Conservation (phyloP, 1,140 invertebrate species). For the Drusus annulatus region DNA sequence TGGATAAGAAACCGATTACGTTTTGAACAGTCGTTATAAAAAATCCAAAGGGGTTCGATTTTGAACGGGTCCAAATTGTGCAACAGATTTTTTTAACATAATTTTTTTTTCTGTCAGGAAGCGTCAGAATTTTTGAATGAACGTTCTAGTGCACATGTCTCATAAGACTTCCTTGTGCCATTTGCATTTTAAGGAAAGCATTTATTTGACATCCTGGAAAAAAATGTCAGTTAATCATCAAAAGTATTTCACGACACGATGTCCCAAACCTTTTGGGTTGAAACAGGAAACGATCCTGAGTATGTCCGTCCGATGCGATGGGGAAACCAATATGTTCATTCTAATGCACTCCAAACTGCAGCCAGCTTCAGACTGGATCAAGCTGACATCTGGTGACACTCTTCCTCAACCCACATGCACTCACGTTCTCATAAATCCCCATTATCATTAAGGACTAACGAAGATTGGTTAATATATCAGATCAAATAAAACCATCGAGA, state of each 20-base stretch:
- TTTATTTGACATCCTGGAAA: conserved; percentile 48
- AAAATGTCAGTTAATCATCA: conserved; percentile 52
- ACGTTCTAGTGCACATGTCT: conserved; percentile 9
- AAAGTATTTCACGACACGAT: conserved; percentile 39
- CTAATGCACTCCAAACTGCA: conserved; percentile 15
- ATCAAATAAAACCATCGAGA: no score
- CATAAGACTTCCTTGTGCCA: conserved; percentile 19
- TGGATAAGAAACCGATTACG: conserved; percentile 20
- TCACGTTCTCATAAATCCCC: no score
- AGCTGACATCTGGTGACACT: conserved; percentile 5
- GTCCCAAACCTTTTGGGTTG: conserved; percentile 32
- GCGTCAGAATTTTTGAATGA: conserved; percentile 12
- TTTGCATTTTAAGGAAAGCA: conserved; percentile 36
- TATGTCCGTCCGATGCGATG: conserved; percentile 20
- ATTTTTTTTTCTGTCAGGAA: conserved; percentile 1
- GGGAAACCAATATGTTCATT: conserved; percentile 10
- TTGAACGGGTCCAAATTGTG: conserved; percentile 16
- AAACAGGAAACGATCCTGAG: conserved; percentile 44
- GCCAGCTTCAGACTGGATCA: neutral
- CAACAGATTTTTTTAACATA: neutral
- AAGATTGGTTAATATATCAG: no score
- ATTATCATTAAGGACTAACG: no score
- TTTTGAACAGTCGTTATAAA: neutral
- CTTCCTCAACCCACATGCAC: neutral
- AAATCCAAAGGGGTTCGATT: neutral